Percentiles rank a stretch among this genome's conserved stretches.
phyloP scores from a whole-genome alignment of 2,113 vertebrate species.

The Sinocyclocheilus anophthalmus region DNA sequence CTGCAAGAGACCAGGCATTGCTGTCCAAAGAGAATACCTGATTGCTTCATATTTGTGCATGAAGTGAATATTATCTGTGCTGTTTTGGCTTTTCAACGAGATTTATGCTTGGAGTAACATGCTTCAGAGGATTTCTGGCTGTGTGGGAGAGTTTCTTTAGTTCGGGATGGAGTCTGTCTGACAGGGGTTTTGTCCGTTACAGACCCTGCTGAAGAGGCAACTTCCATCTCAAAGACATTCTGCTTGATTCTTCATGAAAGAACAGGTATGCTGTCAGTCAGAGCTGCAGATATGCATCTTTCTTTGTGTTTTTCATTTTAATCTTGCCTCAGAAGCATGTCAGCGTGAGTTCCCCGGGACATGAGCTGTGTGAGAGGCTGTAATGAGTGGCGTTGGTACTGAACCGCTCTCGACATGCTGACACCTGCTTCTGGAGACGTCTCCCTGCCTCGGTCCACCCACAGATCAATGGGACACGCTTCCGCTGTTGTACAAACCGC shows the following conservation, averaged over 20 bases:
- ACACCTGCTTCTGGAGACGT: not conserved
- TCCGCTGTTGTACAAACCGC: not conserved
- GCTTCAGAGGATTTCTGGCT: not conserved
- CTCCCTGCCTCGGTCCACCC: not conserved
- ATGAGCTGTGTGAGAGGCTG: not conserved
- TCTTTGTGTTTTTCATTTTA: not conserved
- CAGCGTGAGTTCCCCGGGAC: not conserved
- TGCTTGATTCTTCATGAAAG: not conserved
- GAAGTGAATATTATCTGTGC: not conserved
- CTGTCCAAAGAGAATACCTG: slow-evolving; percentile 46
- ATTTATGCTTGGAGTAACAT: not conserved
- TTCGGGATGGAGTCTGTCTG: not conserved
- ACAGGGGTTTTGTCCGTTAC: not conserved
- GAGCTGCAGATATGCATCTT: not conserved
- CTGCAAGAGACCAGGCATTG: not conserved
- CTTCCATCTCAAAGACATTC: not conserved
- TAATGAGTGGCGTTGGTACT: not conserved
- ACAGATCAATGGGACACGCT: slow-evolving; percentile 21
- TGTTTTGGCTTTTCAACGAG: not conserved
- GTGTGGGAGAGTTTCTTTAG: not conserved
- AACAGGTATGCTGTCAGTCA: not conserved
- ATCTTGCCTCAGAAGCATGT: not conserved
- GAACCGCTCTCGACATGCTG: not conserved
- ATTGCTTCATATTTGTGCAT: slow-evolving; percentile 19
- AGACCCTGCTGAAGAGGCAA: not conserved